Conservation (phyloP, 2,113 vertebrate genomes). For the Petromus typicus region DNA sequence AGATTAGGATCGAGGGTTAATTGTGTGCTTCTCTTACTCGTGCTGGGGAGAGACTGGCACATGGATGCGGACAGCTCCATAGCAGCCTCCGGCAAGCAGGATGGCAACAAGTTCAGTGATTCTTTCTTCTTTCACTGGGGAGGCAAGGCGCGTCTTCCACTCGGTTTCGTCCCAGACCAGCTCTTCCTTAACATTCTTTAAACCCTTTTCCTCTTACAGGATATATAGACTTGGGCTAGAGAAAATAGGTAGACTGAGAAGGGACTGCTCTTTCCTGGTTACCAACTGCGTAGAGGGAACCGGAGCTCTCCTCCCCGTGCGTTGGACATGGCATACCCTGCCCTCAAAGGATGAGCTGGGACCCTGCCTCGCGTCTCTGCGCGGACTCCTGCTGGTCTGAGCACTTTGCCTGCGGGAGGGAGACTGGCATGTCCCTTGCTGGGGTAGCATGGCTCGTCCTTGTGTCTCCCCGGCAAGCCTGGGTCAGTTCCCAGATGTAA, state of each 20-base stretch:
- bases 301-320: rapidly evolving
- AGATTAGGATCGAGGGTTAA: slow-evolving; percentile 89
- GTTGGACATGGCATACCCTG: background rate
- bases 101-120: slow-evolving; percentile 11
- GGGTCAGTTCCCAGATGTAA: background rate
- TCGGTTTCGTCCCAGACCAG: background rate
- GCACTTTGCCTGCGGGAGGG: background rate
- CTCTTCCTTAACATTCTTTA: slow-evolving; percentile 44
- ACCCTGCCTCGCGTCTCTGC: background rate
- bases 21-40: slow-evolving; percentile 84
- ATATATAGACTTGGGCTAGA: background rate
- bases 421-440: background rate
- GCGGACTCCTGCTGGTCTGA: background rate
- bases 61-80: background rate
- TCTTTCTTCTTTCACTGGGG: background rate
- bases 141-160: background rate
- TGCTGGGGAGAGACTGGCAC: background rate
- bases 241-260: background rate
- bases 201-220: background rate
- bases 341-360: background rate
- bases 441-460: background rate
- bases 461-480: background rate
- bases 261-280: background rate
- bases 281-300: background rate
- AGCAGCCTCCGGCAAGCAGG: background rate